phyloP scores from a whole-genome alignment of 2,888 invertebrate genomes.

The Rhingia campestris region DNA sequence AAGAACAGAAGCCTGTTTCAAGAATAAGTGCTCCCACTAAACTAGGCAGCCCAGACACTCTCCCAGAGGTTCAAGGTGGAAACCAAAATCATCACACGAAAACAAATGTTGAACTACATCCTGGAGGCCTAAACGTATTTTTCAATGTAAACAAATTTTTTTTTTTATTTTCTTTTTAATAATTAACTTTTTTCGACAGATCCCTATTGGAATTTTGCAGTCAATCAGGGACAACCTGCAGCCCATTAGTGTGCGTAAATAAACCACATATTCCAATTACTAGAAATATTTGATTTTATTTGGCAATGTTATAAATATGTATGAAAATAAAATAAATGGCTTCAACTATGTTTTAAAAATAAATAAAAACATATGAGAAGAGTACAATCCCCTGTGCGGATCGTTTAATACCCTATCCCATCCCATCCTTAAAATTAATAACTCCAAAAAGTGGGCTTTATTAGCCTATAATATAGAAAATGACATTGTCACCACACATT shows the following conservation, averaged over 20 bases:
- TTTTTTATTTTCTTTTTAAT: not conserved
- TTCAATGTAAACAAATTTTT: slow-evolving; percentile 60
- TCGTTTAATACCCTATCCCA: too few species aligned
- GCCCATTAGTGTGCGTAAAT: slow-evolving; percentile 48
- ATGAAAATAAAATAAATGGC: too few species aligned
- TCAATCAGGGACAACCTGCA: slow-evolving; percentile 73
- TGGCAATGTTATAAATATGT: too few species aligned
- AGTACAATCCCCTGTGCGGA: too few species aligned
- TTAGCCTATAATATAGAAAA: too few species aligned
- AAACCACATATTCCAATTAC: not conserved
- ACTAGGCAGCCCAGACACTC: not conserved
- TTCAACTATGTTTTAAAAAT: too few species aligned
- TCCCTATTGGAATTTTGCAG: slow-evolving; percentile 80
- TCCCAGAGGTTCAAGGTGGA: not conserved
- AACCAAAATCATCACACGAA: slow-evolving; percentile 6
- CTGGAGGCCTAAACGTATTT: slow-evolving; percentile 34
- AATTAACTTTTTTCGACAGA: slow-evolving; percentile 74
- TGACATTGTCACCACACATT: too few species aligned
- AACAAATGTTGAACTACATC: slow-evolving; percentile 19
- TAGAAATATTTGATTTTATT: too few species aligned
- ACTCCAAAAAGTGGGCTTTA: too few species aligned
- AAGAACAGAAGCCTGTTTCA: slow-evolving; percentile 6
- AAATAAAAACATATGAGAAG: too few species aligned
- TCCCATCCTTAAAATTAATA: too few species aligned
- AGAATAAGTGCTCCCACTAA: not conserved